These are phyloP conservation scores for Torymus tubicola DNA, from an alignment of 2,888 invertebrate genomes.

Conservation along the genomic window DNA sequence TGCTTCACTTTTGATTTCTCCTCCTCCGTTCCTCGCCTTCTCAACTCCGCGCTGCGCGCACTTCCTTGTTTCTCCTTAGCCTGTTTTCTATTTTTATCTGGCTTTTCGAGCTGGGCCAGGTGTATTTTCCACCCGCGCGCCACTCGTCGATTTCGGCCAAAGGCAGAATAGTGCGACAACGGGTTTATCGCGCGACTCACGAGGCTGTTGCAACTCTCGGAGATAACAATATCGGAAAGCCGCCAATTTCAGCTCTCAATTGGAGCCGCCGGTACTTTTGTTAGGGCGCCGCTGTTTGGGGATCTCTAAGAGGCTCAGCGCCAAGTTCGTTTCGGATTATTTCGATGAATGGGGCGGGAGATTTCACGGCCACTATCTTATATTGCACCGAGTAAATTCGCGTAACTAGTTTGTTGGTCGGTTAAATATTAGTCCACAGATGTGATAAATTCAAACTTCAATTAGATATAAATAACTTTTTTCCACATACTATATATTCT, in stretches of 20 bases:
- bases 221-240: constrained; percentile 35
- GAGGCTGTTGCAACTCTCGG: neutral
- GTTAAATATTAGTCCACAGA: no score
- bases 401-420: no score
- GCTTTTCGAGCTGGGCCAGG: neutral
- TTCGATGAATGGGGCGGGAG: neutral
- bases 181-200: neutral
- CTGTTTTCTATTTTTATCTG: constrained; percentile 51
- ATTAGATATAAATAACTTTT: no score
- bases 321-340: neutral
- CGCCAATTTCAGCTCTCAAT: constrained; percentile 37
- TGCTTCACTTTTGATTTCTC: constrained; percentile 20
- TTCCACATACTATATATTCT: no score
- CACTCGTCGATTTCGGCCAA: constrained; percentile 38
- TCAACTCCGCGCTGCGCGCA: neutral
- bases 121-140: constrained; percentile 15
- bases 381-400: no score
- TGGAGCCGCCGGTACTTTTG: constrained; percentile 6
- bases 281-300: neutral
- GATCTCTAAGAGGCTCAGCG: constrained; percentile 16
- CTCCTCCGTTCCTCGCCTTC: constrained; percentile 7
- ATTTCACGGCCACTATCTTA: no score
- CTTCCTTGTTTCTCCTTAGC: constrained; percentile 35
- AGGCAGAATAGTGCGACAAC: neutral
- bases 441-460: no score